Conservation (phyloP, 2,888 invertebrate species). For the Rotaria socialis region DNA sequence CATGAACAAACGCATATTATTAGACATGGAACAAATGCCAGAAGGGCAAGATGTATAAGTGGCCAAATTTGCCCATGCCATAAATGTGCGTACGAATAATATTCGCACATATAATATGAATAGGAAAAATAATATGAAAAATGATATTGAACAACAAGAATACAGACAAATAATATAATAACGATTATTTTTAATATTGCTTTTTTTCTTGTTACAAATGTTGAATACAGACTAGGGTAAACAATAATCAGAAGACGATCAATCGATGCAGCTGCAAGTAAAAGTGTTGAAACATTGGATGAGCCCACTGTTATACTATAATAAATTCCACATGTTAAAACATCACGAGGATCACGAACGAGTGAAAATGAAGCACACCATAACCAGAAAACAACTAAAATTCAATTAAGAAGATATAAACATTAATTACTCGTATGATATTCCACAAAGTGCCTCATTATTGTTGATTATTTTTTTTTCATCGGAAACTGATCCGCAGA, state of each 20-base stretch:
- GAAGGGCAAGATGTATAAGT: background rate
- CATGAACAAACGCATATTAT: background rate
- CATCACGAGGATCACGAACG: background rate
- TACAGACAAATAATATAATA: background rate
- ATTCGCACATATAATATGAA: background rate
- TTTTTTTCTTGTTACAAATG: conserved; percentile 16
- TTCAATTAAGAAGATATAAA: too few species aligned
- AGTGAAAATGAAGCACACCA: background rate
- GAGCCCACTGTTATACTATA: background rate
- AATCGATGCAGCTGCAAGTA: background rate
- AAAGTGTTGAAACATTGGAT: background rate
- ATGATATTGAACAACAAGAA: background rate
- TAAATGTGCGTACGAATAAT: background rate
- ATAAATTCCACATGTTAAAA: background rate
- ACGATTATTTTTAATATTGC: background rate
- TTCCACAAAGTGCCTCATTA: too few species aligned
- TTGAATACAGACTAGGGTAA: background rate
- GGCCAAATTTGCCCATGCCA: background rate
- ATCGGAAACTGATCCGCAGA: too few species aligned
- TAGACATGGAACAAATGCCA: background rate
- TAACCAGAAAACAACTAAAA: background rate
- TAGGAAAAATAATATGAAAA: conserved; percentile 5
- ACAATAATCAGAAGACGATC: conserved; percentile 5
- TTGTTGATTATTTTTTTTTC: too few species aligned
- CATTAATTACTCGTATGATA: too few species aligned